phyloP scores from a whole-genome alignment of 2,113 vertebrate genomes.

The Colossoma macropomum region DNA sequence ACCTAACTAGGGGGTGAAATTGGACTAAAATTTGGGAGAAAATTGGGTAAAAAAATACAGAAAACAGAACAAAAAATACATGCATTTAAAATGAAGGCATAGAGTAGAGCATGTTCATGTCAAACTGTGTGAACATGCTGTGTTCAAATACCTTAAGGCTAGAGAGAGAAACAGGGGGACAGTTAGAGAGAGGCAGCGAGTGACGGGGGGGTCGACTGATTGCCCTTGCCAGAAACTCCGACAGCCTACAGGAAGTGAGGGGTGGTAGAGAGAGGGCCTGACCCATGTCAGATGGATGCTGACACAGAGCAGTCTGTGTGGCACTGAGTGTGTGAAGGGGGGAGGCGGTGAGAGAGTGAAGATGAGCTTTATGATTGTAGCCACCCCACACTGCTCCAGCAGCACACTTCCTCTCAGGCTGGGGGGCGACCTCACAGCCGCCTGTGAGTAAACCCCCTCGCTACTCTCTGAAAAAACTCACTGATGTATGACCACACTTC shows the following conservation, averaged over 20 bases:
- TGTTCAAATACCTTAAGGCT: not conserved
- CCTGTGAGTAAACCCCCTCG: not conserved
- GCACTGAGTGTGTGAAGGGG: not conserved
- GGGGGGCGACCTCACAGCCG: not conserved
- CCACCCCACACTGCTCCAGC: not conserved
- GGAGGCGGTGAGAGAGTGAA: not conserved
- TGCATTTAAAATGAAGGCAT: too few species aligned
- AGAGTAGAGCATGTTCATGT: too few species aligned
- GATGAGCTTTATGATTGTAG: not conserved
- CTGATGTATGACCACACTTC: not conserved
- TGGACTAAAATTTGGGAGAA: too few species aligned
- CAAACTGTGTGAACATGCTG: not conserved
- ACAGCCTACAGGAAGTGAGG: not conserved
- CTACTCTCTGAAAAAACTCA: not conserved
- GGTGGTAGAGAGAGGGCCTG: conserved; percentile 5
- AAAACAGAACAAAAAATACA: too few species aligned
- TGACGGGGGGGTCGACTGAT: not conserved
- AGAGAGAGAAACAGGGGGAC: not conserved
- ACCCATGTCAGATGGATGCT: conserved; percentile 17
- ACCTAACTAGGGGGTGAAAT: too few species aligned
- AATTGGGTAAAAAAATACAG: too few species aligned
- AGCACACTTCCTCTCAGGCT: not conserved
- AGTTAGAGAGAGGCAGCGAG: not conserved
- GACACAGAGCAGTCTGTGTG: not conserved
- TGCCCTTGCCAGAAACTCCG: not conserved